A percentile compares a stretch with the other conserved stretches of the same genome.
Conservation (phyloP, 2,888 invertebrate genomes). For the Drosophila flavopinicola region DNA sequence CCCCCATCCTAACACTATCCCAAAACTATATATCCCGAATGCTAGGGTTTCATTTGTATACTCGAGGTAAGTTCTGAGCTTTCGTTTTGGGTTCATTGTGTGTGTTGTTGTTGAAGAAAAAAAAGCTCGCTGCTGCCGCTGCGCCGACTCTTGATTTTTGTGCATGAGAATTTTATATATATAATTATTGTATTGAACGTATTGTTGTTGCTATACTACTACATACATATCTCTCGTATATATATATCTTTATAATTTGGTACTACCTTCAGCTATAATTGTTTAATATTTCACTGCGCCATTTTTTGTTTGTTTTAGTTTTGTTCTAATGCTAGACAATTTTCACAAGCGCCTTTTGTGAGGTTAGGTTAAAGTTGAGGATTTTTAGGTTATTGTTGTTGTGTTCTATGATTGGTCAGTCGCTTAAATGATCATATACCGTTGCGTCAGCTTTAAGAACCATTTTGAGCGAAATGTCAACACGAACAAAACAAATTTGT, state of each 20-base stretch:
- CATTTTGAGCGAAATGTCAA: slow-evolving; percentile 19
- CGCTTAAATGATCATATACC: slow-evolving; percentile 83
- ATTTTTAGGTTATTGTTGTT: slow-evolving; percentile 24
- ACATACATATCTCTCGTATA: slow-evolving; percentile 37
- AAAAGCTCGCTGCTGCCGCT: slow-evolving; percentile 54
- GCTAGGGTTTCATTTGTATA: slow-evolving; percentile 10
- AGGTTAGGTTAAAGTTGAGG: slow-evolving; percentile 43
- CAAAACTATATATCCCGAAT: slow-evolving; percentile 8
- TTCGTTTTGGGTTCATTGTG: slow-evolving; percentile 70
- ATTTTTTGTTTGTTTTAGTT: slow-evolving; percentile 26
- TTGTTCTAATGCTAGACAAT: slow-evolving; percentile 43
- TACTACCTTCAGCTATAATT: slow-evolving; percentile 21
- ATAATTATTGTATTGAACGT: slow-evolving; percentile 31
- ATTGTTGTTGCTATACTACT: slow-evolving; percentile 57
- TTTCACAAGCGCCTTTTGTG: slow-evolving; percentile 24
- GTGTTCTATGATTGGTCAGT: slow-evolving; percentile 26
- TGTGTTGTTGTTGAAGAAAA: slow-evolving; percentile 69
- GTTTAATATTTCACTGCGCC: slow-evolving; percentile 33
- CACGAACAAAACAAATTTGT: slow-evolving; percentile 26
- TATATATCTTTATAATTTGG: slow-evolving; percentile 32
- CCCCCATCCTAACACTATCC: slow-evolving; percentile 18
- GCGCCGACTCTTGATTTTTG: slow-evolving; percentile 65
- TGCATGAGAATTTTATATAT: slow-evolving; percentile 64
- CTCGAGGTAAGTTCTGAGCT: slow-evolving; percentile 63
- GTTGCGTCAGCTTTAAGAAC: slow-evolving; percentile 56